Conservation (phyloP, 35 echinoderm and acorn worm genomes). For the Anneissia japonica region DNA sequence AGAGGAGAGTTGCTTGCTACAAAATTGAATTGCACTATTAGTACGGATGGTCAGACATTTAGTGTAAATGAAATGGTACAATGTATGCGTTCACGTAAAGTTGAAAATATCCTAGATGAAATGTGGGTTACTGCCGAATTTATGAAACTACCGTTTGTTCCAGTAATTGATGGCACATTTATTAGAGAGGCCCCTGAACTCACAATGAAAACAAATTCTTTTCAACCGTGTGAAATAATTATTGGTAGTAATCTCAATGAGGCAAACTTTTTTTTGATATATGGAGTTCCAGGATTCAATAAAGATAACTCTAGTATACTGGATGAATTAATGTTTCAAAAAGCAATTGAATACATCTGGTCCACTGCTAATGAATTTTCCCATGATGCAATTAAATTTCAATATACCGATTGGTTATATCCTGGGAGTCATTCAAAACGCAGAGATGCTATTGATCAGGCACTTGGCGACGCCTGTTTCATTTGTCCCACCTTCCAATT, state of each 20-base stretch:
- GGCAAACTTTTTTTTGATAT: constrained; percentile 75
- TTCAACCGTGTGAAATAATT: constrained; percentile 60
- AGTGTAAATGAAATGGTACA: constrained; percentile 24
- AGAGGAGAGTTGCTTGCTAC: constrained; percentile 52
- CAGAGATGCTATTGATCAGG: constrained; percentile 66
- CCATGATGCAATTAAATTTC: constrained; percentile 64
- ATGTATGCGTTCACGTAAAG: constrained; percentile 45
- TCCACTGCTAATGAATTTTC: constrained; percentile 58
- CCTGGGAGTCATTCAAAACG: constrained; percentile 52
- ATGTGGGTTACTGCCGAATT: constrained; percentile 47
- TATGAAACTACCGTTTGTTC: constrained; percentile 66
- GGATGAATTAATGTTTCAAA: constrained; percentile 22
- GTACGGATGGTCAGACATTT: constrained; percentile 26
- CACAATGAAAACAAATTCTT: constrained; percentile 34
- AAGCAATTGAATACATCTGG: constrained; percentile 44
- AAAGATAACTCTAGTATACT: constrained; percentile 60
- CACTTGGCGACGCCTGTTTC: constrained; percentile 53
- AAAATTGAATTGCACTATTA: constrained; percentile 25
- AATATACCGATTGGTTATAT: constrained; percentile 78
- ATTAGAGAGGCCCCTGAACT: constrained; percentile 53
- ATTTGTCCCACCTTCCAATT: constrained; percentile 64
- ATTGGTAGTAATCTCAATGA: constrained; percentile 81
- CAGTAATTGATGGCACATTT: constrained; percentile 86
- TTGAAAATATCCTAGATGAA: constrained; percentile 23
- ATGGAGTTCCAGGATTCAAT: constrained; percentile 42